phyloP scores from a whole-genome alignment of 2,888 invertebrate genomes.

The Yponomeuta evonymella region DNA sequence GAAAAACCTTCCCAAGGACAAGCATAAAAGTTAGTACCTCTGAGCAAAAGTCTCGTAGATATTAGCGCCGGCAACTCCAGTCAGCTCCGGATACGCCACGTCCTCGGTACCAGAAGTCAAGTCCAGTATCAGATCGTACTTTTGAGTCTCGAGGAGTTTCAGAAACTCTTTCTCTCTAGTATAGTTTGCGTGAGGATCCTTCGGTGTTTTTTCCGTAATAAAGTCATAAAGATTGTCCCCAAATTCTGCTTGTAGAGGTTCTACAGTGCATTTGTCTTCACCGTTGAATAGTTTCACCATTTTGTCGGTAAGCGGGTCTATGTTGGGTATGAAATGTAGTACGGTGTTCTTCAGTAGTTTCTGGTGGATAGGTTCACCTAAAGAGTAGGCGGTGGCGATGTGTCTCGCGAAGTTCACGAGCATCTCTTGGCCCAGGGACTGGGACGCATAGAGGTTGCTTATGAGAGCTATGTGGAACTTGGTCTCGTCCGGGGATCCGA shows the following conservation, averaged over 20 bases:
- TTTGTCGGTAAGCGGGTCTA: conserved; percentile 51
- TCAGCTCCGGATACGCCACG: conserved; percentile 68
- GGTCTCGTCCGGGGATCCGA: conserved; percentile 84
- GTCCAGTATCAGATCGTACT: conserved; percentile 83
- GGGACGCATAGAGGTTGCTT: conserved; percentile 87
- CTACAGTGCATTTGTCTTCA: conserved; percentile 48
- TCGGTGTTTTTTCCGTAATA: conserved; percentile 48
- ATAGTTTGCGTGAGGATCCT: conserved; percentile 58
- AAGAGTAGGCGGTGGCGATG: conserved; percentile 81
- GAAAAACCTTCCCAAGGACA: not conserved
- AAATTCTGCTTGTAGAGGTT: conserved; percentile 74
- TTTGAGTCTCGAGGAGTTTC: conserved; percentile 78
- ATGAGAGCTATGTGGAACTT: conserved; percentile 90
- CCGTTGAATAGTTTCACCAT: conserved; percentile 45
- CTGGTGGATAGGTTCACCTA: conserved; percentile 80
- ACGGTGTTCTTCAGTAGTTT: conserved; percentile 82
- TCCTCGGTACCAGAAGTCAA: conserved; percentile 84
- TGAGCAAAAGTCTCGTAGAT: conserved; percentile 69
- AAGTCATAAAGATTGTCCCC: conserved; percentile 78
- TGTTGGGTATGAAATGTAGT: conserved; percentile 85
- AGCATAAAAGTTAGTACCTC: conserved; percentile 26
- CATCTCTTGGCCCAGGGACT: conserved; percentile 91
- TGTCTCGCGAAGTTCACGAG: conserved; percentile 88
- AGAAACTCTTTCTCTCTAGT: conserved; percentile 78
- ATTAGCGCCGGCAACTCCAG: conserved; percentile 30